phyloP scores from a whole-genome alignment of 2,888 invertebrate species.

The Drosophila birchii region DNA sequence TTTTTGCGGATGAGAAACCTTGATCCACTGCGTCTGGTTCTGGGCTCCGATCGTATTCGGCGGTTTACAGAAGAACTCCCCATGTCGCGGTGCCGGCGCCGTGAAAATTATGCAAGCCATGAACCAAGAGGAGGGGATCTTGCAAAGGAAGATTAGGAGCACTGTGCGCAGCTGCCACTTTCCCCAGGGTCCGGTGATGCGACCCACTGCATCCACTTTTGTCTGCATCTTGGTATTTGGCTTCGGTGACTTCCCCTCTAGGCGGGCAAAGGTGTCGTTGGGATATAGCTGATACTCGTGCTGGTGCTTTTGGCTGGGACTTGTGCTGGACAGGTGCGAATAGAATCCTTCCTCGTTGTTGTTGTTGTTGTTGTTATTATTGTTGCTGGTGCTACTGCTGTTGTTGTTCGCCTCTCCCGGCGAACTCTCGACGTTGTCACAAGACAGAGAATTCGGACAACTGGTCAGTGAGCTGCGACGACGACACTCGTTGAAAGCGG shows the following conservation, averaged over 20 bases:
- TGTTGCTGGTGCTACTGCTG: constrained; percentile 39
- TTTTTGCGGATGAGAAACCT: constrained; percentile 84
- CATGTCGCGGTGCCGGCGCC: constrained; percentile 84
- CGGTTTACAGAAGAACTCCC: constrained; percentile 85
- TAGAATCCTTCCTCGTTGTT: constrained; percentile 54
- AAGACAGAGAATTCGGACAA: constrained; percentile 18
- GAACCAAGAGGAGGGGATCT: constrained; percentile 86
- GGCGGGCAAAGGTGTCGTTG: constrained; percentile 77
- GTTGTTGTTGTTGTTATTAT: constrained; percentile 48
- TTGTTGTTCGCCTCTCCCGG: constrained; percentile 54
- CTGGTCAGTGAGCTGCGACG: constrained; percentile 73
- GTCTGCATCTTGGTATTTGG: constrained; percentile 79
- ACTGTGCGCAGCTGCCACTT: constrained; percentile 85
- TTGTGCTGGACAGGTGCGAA: constrained; percentile 34
- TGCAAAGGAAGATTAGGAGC: constrained; percentile 84
- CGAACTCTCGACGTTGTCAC: constrained; percentile 4
- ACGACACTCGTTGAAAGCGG: constrained; percentile 55
- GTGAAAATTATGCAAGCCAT: constrained; percentile 86
- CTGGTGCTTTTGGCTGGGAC: constrained; percentile 46
- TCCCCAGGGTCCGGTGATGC: constrained; percentile 85
- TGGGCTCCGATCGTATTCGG: constrained; percentile 75
- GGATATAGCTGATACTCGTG: constrained; percentile 79
- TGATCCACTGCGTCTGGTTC: constrained; percentile 84
- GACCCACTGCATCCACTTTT: constrained; percentile 85
- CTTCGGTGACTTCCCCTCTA: constrained; percentile 78